Evolutionary conservation across 2,113 vertebrate genomes (phyloP), one percentile per base, ranked within the genome.

Genomic region (Cyphomyrus plagiostoma): DNA sequence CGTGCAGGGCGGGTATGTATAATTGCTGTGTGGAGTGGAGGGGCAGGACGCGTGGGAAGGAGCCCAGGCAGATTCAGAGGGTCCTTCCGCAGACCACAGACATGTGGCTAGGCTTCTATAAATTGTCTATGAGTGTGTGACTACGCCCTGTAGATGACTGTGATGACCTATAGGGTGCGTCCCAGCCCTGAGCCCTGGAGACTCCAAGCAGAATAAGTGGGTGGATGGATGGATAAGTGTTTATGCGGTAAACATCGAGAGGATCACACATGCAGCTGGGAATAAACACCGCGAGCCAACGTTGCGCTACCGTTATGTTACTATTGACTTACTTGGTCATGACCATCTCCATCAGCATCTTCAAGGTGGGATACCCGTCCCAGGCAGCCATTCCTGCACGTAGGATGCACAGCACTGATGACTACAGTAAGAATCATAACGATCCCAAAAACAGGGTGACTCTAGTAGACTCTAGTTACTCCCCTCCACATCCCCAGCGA

Each of bases 321-420:
- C 74, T 19, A 35, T 6, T 77, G 4, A 42, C 74, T 42, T 91
- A 99, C 98, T 99, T 99, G 80, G 98, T 99, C 98, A 99, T 99
- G 89, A 98, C 98, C 98, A 99, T 99, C 93, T 99, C 98, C 98
- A 99, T 99, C 45, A 99, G 98, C 98, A 99, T 99, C 95, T 99
- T 99, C 11, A 99, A 93, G 0, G 98, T 98, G 0, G 98, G 98
- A 91, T 99, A 99, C 77, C 98, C 97, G 88, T 99, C 98, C 98
- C 98, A 99, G 0, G 98, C 98, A 49, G 98, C 97, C 92, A 98
- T 91, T 89, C 98, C 98, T 99, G 89, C 39, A 91, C 90, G 39
- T 6, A 0, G 48, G 88, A 91, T 0, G 89, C 50, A 82, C 2
- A 10, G 26, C 1, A 91, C 66, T 13, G 3, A 56, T 58, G 70